These are phyloP conservation scores for Premnoplex brunnescens DNA, from an alignment of 2,797 vertebrate species.

Conservation along the genomic window DNA sequence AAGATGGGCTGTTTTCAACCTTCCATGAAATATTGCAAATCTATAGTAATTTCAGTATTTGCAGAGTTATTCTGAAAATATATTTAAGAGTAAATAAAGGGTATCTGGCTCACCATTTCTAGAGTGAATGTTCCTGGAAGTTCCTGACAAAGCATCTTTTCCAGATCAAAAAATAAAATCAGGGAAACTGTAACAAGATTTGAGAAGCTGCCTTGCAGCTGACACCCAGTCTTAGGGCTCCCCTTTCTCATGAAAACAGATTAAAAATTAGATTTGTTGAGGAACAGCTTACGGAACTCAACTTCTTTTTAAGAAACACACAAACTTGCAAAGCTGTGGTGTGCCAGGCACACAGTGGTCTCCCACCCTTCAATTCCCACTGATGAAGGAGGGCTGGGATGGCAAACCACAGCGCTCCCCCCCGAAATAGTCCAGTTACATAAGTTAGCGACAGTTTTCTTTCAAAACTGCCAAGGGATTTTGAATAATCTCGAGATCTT, in stretches of 20 bases:
- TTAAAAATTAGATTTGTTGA: not conserved
- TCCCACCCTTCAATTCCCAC: not conserved
- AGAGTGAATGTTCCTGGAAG: not conserved
- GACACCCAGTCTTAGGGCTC: not conserved
- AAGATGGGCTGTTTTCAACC: not conserved
- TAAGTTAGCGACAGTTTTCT: not conserved
- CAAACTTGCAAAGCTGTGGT: not conserved
- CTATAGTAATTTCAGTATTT: not conserved
- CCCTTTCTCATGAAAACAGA: not conserved
- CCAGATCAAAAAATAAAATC: not conserved
- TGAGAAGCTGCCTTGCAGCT: not conserved
- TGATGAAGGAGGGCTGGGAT: not conserved
- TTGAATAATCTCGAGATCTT: not conserved
- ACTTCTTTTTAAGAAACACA: not conserved
- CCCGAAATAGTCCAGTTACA: not conserved
- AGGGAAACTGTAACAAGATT: not conserved
- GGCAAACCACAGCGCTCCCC: not conserved
- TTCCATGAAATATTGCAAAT: not conserved
- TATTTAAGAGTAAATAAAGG: not conserved
- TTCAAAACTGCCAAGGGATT: not conserved
- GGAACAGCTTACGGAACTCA: not conserved
- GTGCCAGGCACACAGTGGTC: not conserved
- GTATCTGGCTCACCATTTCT: not conserved
- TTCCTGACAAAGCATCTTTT: not conserved
- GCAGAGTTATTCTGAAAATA: not conserved